These are phyloP conservation scores for Drosophila seclusa DNA, from an alignment of 2,888 invertebrate species.

Conservation along the genomic window DNA sequence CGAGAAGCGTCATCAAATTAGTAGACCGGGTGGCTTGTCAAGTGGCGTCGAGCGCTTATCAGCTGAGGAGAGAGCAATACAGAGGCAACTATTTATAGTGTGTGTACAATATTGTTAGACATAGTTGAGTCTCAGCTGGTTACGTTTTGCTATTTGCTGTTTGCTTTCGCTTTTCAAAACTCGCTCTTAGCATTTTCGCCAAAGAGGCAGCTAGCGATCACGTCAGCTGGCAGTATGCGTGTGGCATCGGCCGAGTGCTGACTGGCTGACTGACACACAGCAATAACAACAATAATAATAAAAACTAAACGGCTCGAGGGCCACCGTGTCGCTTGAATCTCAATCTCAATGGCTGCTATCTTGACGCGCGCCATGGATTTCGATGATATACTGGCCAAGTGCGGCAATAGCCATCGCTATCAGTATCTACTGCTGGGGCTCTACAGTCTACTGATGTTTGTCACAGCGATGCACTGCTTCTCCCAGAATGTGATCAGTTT, in stretches of 20 bases:
- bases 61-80: too few species aligned
- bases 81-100: too few species aligned
- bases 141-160: not conserved
- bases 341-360: constrained; percentile 9
- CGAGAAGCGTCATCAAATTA: not conserved
- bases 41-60: too few species aligned
- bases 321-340: constrained; percentile 11
- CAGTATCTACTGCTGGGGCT: constrained; percentile 85
- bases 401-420: constrained; percentile 86
- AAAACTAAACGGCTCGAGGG: not conserved
- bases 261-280: not conserved
- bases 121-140: too few species aligned
- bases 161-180: constrained; percentile 20
- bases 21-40: constrained; percentile 27
- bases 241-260: constrained; percentile 70
- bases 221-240: constrained; percentile 59
- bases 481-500: constrained; percentile 87
- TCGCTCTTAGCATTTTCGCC: constrained; percentile 41
- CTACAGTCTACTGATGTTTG: constrained; percentile 86
- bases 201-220: constrained; percentile 29
- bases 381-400: constrained; percentile 86
- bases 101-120: too few species aligned
- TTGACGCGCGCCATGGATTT: constrained; percentile 80
- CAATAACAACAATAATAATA: not conserved
- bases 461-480: constrained; percentile 86